Evolutionary conservation across 2,797 vertebrate species (phyloP).

Genomic region (Rhinoraja longicauda): DNA sequence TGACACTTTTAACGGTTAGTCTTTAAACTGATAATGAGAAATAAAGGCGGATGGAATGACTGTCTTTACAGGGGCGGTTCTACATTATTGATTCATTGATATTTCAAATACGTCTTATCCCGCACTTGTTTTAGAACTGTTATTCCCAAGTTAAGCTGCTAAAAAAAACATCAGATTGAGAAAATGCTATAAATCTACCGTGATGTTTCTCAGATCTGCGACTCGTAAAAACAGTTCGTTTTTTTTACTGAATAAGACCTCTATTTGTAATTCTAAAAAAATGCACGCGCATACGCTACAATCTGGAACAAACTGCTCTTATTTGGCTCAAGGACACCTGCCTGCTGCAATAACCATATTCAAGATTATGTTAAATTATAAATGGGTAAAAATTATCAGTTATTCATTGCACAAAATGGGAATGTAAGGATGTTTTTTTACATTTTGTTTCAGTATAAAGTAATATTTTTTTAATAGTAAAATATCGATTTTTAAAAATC

Average conservation of each 20-base stretch:
- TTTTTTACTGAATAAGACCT: constrained; percentile 6
- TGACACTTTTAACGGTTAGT: neutral
- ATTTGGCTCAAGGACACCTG: constrained; percentile 18
- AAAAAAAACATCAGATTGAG: neutral
- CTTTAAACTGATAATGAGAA: neutral
- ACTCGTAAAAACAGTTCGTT: neutral
- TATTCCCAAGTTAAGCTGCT: neutral
- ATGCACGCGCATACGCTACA: neutral
- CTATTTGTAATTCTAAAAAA: neutral
- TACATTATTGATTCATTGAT: neutral
- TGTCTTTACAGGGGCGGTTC: neutral
- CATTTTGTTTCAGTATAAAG: too few relatives aligned
- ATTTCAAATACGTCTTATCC: neutral
- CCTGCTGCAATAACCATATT: neutral
- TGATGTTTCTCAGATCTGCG: neutral
- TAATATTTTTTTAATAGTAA: neutral
- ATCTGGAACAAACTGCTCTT: neutral
- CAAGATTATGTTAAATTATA: neutral
- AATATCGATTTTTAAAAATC: too few relatives aligned
- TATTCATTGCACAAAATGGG: neutral
- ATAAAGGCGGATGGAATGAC: neutral
- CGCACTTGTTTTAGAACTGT: neutral
- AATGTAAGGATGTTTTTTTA: neutral
- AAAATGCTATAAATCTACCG: neutral
- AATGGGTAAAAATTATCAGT: neutral